phyloP scores from a whole-genome alignment of 2,888 invertebrate genomes.

The Cataglyphis albicans region DNA sequence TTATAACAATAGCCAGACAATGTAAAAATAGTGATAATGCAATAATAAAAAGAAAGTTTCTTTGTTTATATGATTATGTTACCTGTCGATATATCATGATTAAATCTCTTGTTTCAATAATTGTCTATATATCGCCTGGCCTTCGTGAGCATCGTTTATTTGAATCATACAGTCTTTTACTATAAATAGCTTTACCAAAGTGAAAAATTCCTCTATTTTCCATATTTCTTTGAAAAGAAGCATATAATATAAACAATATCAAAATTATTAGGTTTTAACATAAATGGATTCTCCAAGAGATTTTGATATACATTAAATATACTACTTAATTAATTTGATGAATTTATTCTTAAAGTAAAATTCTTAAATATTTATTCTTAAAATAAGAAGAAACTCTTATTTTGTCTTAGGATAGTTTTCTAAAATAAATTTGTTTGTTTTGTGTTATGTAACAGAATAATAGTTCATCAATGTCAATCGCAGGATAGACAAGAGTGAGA shows the following conservation, averaged over 20 bases:
- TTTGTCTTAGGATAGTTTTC: neutral
- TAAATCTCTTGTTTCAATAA: conserved; percentile 6
- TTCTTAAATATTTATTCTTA: neutral
- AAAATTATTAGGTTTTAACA: conserved; percentile 20
- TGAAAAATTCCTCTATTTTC: neutral
- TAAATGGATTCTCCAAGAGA: neutral
- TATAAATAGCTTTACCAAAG: neutral
- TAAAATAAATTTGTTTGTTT: neutral
- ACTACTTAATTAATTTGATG: neutral
- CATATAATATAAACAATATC: neutral
- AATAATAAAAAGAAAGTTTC: neutral
- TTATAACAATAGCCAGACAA: neutral
- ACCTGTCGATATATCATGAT: conserved; percentile 8
- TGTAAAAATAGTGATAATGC: neutral
- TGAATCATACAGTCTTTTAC: neutral
- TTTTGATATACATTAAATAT: neutral
- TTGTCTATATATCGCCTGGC: neutral
- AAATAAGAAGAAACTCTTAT: neutral
- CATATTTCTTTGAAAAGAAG: conserved; percentile 36
- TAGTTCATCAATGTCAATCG: neutral
- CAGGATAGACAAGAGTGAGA: neutral
- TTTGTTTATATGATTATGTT: neutral
- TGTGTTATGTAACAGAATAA: neutral
- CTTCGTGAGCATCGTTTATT: conserved; percentile 7
- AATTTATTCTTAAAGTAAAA: neutral